Conservation (phyloP, 2,888 invertebrate genomes). For the Callyntrura guangdongensis region DNA sequence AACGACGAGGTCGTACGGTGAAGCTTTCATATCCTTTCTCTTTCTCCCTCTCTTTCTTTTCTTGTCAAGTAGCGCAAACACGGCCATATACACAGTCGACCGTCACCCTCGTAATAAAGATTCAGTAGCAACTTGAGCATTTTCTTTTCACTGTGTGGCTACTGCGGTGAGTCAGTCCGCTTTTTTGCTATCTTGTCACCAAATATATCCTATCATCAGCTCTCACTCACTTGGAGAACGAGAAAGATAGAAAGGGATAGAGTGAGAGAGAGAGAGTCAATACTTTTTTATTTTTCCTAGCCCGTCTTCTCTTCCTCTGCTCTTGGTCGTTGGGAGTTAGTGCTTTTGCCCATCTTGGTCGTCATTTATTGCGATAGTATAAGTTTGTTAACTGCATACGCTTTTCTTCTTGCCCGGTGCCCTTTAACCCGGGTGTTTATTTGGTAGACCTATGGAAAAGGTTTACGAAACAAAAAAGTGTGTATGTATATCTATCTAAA, state of each 20-base stretch:
- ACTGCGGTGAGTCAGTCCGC: background rate
- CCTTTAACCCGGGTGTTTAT: background rate
- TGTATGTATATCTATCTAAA: background rate
- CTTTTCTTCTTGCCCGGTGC: background rate
- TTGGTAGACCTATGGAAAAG: conserved; percentile 7
- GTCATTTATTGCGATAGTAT: conserved; percentile 61
- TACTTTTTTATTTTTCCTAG: conserved; percentile 36
- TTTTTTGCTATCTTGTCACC: conserved; percentile 63
- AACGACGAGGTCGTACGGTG: background rate
- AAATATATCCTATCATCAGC: conserved; percentile 58
- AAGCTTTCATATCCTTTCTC: conserved; percentile 15
- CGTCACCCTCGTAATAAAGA: conserved; percentile 58
- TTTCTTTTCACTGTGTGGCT: conserved; percentile 32
- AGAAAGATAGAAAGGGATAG: no score
- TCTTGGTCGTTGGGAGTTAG: background rate
- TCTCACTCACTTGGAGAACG: conserved; percentile 14
- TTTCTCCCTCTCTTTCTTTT: background rate
- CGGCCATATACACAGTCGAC: background rate
- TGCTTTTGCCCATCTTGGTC: conserved; percentile 40
- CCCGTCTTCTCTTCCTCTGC: background rate
- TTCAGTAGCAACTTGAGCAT: conserved; percentile 58
- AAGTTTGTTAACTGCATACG: conserved; percentile 39
- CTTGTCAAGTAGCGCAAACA: conserved; percentile 29
- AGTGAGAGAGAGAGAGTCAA: conserved; percentile 17
- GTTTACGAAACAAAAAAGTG: background rate